phyloP scores from a whole-genome alignment of 2,888 invertebrate species.

The Therioaphis trifolii region DNA sequence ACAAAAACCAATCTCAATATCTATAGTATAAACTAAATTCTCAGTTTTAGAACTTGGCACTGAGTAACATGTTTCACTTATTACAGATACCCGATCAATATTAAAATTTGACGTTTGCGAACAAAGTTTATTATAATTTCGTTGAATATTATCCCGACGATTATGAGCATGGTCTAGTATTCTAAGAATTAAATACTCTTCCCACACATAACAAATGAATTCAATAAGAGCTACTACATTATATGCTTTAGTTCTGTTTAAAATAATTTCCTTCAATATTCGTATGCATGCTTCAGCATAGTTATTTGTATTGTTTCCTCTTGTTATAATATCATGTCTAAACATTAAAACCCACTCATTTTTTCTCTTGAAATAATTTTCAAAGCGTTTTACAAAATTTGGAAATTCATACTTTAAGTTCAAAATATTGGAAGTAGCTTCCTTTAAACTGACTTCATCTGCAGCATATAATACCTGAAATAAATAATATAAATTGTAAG shows the following conservation, averaged over 20 bases:
- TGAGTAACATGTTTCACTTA: not conserved
- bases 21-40: too few species aligned
- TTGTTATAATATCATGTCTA: not conserved
- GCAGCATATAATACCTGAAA: too few species aligned
- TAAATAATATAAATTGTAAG: too few species aligned
- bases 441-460: too few species aligned
- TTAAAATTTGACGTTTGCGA: not conserved
- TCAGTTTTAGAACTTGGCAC: not conserved
- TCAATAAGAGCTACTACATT: not conserved
- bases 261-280: not conserved
- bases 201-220: not conserved
- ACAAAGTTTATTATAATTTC: too few species aligned
- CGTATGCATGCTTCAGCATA: not conserved
- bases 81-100: not conserved
- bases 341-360: too few species aligned
- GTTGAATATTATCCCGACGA: not conserved
- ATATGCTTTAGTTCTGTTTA: not conserved
- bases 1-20: not conserved
- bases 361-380: too few species aligned
- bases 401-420: too few species aligned
- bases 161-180: not conserved
- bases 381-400: too few species aligned
- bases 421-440: too few species aligned
- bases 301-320: not conserved
- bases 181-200: too few species aligned